Percentiles rank a stretch among this genome's conserved stretches.
Evolutionary conservation across 2,888 invertebrate species (phyloP).

Genomic region (Tenthredo scrophulariae): DNA sequence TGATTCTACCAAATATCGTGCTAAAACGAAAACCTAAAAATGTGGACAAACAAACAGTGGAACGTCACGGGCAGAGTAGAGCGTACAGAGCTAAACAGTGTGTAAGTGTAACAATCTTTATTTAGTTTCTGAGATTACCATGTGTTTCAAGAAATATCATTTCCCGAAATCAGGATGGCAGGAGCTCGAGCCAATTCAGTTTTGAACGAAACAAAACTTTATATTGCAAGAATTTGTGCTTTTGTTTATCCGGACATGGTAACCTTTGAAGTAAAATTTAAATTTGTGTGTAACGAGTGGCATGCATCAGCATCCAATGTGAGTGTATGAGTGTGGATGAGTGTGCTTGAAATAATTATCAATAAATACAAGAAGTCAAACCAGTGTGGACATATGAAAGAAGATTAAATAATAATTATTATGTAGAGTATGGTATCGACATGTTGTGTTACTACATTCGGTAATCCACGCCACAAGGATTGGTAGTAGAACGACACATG

Average conservation of each 20-base stretch:
- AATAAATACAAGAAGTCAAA: slow-evolving; percentile 67
- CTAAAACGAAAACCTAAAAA: slow-evolving; percentile 61
- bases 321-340: slow-evolving; percentile 48
- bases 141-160: neutral
- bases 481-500: slow-evolving; percentile 10
- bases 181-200: neutral
- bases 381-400: slow-evolving; percentile 66
- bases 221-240: neutral
- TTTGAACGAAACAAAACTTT: neutral
- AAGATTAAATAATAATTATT: slow-evolving; percentile 9
- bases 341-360: slow-evolving; percentile 47
- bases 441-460: slow-evolving; percentile 31
- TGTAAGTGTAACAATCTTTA: slow-evolving; percentile 35
- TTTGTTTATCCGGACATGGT: neutral
- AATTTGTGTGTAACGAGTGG: slow-evolving; percentile 29
- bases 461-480: slow-evolving; percentile 49
- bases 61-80: slow-evolving; percentile 61
- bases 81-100: slow-evolving; percentile 54
- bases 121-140: slow-evolving; percentile 27
- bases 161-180: neutral
- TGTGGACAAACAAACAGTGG: slow-evolving; percentile 58
- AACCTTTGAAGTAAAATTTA: slow-evolving; percentile 34
- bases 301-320: slow-evolving; percentile 43
- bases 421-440: slow-evolving; percentile 14
- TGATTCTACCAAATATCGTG: slow-evolving; percentile 64